Conservation (phyloP, 1,140 invertebrate species). For the Tachypleus tridentatus region DNA sequence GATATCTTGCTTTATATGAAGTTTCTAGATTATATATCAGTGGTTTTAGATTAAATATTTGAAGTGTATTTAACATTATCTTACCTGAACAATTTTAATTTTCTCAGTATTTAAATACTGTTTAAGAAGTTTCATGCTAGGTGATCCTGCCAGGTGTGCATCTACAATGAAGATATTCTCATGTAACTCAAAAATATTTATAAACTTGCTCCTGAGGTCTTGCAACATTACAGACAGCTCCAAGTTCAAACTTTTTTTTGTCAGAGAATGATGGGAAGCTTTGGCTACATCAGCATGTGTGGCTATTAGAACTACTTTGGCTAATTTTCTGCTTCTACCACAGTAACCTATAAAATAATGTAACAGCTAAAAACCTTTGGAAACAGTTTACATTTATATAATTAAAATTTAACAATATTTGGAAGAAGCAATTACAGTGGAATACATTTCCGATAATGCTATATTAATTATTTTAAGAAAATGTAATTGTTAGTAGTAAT, state of each 20-base stretch:
- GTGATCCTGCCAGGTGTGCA: conserved; percentile 43
- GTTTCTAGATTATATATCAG: no score
- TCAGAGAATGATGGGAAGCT: conserved; percentile 28
- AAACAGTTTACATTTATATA: no score
- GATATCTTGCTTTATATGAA: no score
- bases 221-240: conserved; percentile 43
- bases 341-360: conserved; percentile 37
- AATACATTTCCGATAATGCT: no score
- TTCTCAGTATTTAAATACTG: conserved; percentile 39
- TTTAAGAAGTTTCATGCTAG: conserved; percentile 45
- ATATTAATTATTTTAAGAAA: no score
- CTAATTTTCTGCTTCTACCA: conserved; percentile 40
- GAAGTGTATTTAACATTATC: background rate
- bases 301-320: conserved; percentile 47
- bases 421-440: no score
- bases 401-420: no score
- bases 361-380: no score
- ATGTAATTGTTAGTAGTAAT: no score
- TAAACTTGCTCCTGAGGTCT: conserved; percentile 39
- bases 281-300: conserved; percentile 49
- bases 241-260: conserved; percentile 44
- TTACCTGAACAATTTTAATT: conserved; percentile 38
- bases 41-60: no score
- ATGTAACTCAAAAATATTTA: conserved; percentile 43
- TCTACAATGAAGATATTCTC: conserved; percentile 46